phyloP scores from a whole-genome alignment of 2,888 invertebrate species.

The Apodemia mormo region DNA sequence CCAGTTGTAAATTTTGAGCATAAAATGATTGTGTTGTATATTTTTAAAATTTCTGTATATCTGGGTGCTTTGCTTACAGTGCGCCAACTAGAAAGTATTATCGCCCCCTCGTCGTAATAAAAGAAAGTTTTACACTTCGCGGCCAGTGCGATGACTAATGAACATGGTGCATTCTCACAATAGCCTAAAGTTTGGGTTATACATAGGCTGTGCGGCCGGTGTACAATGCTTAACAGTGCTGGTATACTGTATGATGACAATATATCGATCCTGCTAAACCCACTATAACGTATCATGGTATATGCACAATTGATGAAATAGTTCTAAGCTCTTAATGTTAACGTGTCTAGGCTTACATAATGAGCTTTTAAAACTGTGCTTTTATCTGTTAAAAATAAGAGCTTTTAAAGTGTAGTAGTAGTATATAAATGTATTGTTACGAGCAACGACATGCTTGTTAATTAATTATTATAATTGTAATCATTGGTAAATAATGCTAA shows the following conservation, averaged over 20 bases:
- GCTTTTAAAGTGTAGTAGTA: slow-evolving; percentile 74
- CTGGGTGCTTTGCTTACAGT: too few species aligned
- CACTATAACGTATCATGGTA: background rate
- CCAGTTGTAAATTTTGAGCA: too few species aligned
- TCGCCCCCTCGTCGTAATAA: too few species aligned
- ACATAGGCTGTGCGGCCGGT: too few species aligned
- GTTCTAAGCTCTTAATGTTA: background rate
- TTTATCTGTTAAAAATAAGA: slow-evolving; percentile 66
- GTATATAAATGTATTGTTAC: slow-evolving; percentile 51
- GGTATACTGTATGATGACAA: background rate
- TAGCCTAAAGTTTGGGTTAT: background rate
- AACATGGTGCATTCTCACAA: too few species aligned
- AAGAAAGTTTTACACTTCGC: too few species aligned
- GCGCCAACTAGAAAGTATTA: too few species aligned
- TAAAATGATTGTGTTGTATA: too few species aligned
- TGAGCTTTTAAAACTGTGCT: slow-evolving; percentile 73
- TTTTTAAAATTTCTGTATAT: too few species aligned
- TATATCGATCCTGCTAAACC: too few species aligned
- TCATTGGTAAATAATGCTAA: slow-evolving; percentile 39
- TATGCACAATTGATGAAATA: background rate
- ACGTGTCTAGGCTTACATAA: slow-evolving; percentile 33
- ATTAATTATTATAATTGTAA: slow-evolving; percentile 46
- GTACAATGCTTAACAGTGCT: background rate
- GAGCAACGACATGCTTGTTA: slow-evolving; percentile 44
- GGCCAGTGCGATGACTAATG: too few species aligned